Conservation (phyloP, 2,113 vertebrate species). For the Petromus typicus region DNA sequence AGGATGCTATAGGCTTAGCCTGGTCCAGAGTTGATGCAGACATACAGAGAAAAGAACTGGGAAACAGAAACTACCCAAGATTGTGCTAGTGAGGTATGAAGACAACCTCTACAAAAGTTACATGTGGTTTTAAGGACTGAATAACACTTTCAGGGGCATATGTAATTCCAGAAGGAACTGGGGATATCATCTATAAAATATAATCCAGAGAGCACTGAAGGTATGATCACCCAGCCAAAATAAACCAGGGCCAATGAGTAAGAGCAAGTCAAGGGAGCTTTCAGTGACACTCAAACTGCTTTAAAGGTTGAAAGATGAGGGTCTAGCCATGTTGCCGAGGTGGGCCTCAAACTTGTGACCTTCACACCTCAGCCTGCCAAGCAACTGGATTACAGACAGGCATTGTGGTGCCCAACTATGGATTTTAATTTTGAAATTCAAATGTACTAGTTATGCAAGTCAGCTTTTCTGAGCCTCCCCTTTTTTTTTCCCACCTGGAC, state of each 20-base stretch:
- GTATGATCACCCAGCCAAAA: not conserved
- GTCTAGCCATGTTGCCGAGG: not conserved
- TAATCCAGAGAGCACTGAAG: not conserved
- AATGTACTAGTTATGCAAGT: not conserved
- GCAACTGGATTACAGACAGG: not conserved
- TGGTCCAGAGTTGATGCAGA: not conserved
- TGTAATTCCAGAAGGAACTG: conserved; percentile 14
- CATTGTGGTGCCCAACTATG: not conserved
- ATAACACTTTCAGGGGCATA: not conserved
- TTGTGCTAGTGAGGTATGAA: not conserved
- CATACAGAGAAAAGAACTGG: not conserved
- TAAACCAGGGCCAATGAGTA: not conserved
- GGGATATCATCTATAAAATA: not conserved
- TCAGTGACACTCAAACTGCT: not conserved
- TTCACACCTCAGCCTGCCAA: not conserved
- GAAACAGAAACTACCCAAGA: not conserved
- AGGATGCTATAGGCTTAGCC: not conserved
- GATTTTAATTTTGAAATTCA: not conserved
- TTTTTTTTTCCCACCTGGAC: not conserved
- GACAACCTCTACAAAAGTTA: not conserved
- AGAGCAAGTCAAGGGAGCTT: not conserved
- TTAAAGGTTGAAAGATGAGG: not conserved
- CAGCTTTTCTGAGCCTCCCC: not conserved
- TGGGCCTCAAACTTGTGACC: not conserved
- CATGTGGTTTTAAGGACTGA: not conserved